phyloP scores from a whole-genome alignment of 2,888 invertebrate genomes.

The Theretra japonica region DNA sequence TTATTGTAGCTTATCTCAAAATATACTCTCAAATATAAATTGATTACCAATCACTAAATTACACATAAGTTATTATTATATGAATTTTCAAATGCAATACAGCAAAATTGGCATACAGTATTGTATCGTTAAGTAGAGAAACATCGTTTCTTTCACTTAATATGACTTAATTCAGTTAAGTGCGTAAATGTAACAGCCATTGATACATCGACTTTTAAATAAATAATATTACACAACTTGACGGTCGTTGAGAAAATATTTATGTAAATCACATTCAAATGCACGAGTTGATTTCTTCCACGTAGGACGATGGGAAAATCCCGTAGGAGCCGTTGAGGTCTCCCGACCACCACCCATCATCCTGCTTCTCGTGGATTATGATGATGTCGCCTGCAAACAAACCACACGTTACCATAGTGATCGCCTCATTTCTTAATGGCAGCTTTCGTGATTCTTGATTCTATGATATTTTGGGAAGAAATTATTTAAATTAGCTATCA shows the following conservation, averaged over 20 bases:
- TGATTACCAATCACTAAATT: background rate
- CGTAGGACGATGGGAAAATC: slow-evolving; percentile 97
- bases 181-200: slow-evolving; percentile 24
- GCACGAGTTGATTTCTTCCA: slow-evolving; percentile 89
- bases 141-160: slow-evolving; percentile 12
- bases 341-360: slow-evolving; percentile 98
- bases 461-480: too few species aligned
- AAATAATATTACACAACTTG: background rate
- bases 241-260: background rate
- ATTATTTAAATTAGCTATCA: too few species aligned
- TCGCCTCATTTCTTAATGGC: too few species aligned
- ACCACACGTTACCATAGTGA: too few species aligned
- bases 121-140: background rate
- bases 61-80: background rate
- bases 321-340: slow-evolving; percentile 93
- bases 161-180: slow-evolving; percentile 2
- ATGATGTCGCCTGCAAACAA: slow-evolving; percentile 90
- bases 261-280: slow-evolving; percentile 52
- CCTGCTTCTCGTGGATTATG: slow-evolving; percentile 94
- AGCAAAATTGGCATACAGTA: background rate
- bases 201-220: slow-evolving; percentile 6
- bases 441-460: too few species aligned
- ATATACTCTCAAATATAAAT: background rate
- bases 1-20: background rate
- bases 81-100: slow-evolving; percentile 6